Evolutionary conservation across 1,140 invertebrate species (phyloP).

Genomic region (Vanessa tameamea): DNA sequence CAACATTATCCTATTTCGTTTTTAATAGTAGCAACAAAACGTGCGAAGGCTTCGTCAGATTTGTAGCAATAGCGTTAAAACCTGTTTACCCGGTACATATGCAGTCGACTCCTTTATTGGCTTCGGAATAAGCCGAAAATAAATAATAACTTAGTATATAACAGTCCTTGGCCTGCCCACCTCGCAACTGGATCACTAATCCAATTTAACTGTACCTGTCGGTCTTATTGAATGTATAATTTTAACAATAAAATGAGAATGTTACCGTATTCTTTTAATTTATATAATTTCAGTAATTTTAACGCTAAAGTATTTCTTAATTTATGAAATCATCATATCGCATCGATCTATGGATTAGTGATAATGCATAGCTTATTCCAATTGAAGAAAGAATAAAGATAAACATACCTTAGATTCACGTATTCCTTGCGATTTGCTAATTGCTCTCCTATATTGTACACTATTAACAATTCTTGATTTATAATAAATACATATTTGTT

Average conservation of each 20-base stretch:
- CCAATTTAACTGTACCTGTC: slow-evolving; percentile 46
- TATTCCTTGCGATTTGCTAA: no score
- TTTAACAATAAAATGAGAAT: slow-evolving; percentile 14
- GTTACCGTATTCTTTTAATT: not conserved
- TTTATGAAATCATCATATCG: no score
- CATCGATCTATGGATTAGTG: no score
- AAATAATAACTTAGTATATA: slow-evolving; percentile 42
- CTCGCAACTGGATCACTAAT: slow-evolving; percentile 52
- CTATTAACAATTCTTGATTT: no score
- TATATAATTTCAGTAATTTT: no score
- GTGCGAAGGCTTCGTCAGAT: not conserved
- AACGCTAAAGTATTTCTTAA: no score
- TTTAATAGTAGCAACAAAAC: not conserved
- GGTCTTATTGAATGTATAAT: slow-evolving; percentile 22
- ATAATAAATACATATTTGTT: no score
- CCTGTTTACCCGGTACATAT: slow-evolving; percentile 23
- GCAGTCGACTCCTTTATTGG: slow-evolving; percentile 43
- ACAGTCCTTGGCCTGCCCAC: slow-evolving; percentile 48
- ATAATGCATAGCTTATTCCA: no score
- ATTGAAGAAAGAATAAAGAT: no score
- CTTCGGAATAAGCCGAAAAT: slow-evolving; percentile 52
- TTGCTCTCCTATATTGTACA: no score
- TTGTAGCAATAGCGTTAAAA: slow-evolving; percentile 11
- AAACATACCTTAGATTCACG: no score
- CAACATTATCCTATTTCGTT: not conserved